Evolutionary conservation across 2,888 invertebrate species (phyloP).

Genomic region (Brachyopa scutellaris): DNA sequence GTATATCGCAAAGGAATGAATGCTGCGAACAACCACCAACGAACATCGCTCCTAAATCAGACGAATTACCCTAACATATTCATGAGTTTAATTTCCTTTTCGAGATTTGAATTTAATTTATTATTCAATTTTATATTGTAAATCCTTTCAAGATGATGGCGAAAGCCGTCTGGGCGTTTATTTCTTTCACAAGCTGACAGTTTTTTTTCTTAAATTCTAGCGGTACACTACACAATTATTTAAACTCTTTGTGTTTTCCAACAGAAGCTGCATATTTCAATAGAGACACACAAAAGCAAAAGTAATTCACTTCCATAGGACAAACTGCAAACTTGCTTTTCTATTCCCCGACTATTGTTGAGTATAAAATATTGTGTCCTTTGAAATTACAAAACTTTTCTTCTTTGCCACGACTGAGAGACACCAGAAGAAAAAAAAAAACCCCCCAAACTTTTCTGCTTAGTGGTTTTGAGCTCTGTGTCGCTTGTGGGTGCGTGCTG

Average conservation of each 20-base stretch:
- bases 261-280: too few relatives aligned
- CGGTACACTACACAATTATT: neutral
- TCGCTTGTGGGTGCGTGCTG: too few relatives aligned
- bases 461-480: too few relatives aligned
- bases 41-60: neutral
- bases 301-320: neutral
- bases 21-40: neutral
- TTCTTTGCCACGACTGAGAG: too few relatives aligned
- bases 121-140: slow-evolving; percentile 18
- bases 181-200: neutral
- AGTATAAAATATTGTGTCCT: neutral
- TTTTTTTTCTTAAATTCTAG: neutral
- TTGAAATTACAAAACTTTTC: slow-evolving; percentile 12
- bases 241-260: too few relatives aligned
- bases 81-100: slow-evolving; percentile 18
- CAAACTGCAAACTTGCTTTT: neutral
- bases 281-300: too few relatives aligned
- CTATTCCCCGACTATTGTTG: neutral
- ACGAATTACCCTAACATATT: slow-evolving; percentile 18
- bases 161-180: neutral
- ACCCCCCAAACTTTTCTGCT: too few relatives aligned
- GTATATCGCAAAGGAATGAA: neutral
- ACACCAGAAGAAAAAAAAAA: too few relatives aligned
- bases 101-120: slow-evolving; percentile 38
- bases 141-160: neutral